Conservation (phyloP, 92 coral and sea anemone genomes). For the Palythoa caribaeorum region DNA sequence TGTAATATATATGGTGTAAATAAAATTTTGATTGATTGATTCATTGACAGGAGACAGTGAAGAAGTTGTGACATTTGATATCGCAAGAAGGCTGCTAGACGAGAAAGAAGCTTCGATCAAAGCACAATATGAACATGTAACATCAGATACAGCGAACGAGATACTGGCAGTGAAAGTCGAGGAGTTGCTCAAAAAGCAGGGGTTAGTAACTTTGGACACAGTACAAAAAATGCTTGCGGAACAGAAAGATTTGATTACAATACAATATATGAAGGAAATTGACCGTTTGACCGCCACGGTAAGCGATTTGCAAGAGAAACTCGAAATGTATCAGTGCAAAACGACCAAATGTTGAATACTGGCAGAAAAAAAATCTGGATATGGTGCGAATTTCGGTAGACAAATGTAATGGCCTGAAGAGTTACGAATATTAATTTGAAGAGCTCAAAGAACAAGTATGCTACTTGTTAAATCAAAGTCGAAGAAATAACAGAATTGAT, state of each 20-base stretch:
- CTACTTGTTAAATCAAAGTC: constrained; percentile 24
- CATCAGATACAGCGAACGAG: not conserved
- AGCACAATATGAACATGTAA: constrained; percentile 9
- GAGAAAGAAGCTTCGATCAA: not conserved
- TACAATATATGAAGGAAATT: constrained; percentile 5
- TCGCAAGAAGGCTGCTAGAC: not conserved
- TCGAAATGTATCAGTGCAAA: constrained; percentile 1
- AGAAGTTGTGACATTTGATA: not conserved
- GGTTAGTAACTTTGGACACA: not conserved
- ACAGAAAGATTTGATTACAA: not conserved
- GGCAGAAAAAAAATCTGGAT: not conserved
- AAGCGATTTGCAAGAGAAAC: constrained; percentile 15
- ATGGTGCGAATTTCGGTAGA: not conserved
- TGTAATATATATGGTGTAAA: no score
- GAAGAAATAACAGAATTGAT: constrained; percentile 8
- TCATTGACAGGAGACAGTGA: not conserved
- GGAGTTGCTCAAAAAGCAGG: constrained; percentile 12
- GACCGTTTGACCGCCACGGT: constrained; percentile 17
- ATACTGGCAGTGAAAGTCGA: constrained; percentile 18
- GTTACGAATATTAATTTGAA: not conserved
- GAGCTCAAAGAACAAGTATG: not conserved
- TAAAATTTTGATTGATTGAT: no score
- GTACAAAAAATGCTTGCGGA: not conserved
- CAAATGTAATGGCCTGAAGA: not conserved
- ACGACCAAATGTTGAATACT: constrained; percentile 2